These are phyloP conservation scores for Drosophila robusta DNA, from an alignment of 2,888 invertebrate genomes.

Conservation along the genomic window DNA sequence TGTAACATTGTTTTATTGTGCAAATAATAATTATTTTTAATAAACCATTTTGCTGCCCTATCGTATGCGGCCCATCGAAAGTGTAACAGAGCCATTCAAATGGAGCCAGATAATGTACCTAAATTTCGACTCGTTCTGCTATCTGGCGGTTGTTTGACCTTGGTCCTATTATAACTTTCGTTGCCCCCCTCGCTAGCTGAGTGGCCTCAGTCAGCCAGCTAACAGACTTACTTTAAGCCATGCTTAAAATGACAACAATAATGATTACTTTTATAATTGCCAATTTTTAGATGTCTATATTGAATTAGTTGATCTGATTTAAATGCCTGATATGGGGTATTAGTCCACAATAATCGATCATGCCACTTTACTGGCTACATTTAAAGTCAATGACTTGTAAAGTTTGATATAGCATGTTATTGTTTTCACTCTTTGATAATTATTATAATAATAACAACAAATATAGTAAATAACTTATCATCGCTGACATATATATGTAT, in stretches of 20 bases:
- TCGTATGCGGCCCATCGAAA: conserved; percentile 43
- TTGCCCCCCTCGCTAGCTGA: neutral
- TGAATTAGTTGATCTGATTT: too few species aligned
- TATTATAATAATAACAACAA: neutral
- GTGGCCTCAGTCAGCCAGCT: neutral
- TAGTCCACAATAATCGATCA: neutral
- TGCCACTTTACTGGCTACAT: neutral
- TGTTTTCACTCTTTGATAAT: conserved; percentile 6
- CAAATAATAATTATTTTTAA: conserved; percentile 68
- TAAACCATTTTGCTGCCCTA: conserved; percentile 66
- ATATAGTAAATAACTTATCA: neutral
- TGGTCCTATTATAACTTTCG: conserved; percentile 17
- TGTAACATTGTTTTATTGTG: conserved; percentile 65
- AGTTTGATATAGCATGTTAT: conserved; percentile 2
- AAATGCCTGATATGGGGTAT: neutral
- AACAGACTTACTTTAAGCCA: neutral
- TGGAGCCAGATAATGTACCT: conserved; percentile 1
- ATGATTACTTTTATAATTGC: too few species aligned
- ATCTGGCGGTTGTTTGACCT: conserved; percentile 22
- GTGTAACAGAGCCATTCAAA: conserved; percentile 34
- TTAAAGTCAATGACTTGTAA: conserved; percentile 12
- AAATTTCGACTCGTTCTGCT: conserved; percentile 1
- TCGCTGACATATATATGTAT: conserved; percentile 19
- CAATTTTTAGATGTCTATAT: too few species aligned
- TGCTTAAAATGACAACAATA: too few species aligned